A percentile compares a stretch with the other conserved stretches of the same genome.
These are phyloP conservation scores for Erebia ligea DNA, from an alignment of 2,888 invertebrate genomes.

Conservation along the genomic window DNA sequence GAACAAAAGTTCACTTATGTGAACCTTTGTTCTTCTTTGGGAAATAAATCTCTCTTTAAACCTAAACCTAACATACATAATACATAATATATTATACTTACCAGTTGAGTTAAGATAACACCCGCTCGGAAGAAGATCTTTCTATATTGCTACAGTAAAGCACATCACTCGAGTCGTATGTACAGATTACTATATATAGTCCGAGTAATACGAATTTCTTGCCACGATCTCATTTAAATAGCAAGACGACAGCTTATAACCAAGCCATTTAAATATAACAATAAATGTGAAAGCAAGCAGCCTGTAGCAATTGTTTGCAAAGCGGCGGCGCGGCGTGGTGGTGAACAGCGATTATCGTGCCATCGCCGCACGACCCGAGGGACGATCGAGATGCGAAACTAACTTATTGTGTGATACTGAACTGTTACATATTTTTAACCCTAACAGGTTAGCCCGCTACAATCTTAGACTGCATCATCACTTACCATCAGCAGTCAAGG, in stretches of 20 bases:
- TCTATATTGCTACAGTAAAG: too few species aligned
- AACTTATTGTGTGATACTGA: slow-evolving; percentile 1
- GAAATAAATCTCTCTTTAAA: too few species aligned
- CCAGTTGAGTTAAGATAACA: too few species aligned
- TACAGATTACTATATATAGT: neutral
- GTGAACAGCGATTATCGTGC: slow-evolving; percentile 19
- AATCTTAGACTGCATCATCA: too few species aligned
- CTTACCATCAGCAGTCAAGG: too few species aligned
- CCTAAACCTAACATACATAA: too few species aligned
- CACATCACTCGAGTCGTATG: too few species aligned
- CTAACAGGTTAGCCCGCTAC: too few species aligned
- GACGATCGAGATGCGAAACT: slow-evolving; percentile 5
- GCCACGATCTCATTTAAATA: neutral
- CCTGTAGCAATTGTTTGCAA: slow-evolving; percentile 34
- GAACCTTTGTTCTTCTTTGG: too few species aligned
- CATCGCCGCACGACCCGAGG: slow-evolving; percentile 30
- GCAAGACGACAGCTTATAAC: neutral
- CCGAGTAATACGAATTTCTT: neutral
- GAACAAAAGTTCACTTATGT: too few species aligned
- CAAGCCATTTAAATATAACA: neutral
- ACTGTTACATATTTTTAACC: neutral
- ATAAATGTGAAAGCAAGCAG: slow-evolving; percentile 18
- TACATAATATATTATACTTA: too few species aligned
- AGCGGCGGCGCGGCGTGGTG: slow-evolving; percentile 24
- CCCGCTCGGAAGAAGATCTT: too few species aligned